Conservation (phyloP, 2,113 vertebrate species). For the Leptobrachium leishanense region DNA sequence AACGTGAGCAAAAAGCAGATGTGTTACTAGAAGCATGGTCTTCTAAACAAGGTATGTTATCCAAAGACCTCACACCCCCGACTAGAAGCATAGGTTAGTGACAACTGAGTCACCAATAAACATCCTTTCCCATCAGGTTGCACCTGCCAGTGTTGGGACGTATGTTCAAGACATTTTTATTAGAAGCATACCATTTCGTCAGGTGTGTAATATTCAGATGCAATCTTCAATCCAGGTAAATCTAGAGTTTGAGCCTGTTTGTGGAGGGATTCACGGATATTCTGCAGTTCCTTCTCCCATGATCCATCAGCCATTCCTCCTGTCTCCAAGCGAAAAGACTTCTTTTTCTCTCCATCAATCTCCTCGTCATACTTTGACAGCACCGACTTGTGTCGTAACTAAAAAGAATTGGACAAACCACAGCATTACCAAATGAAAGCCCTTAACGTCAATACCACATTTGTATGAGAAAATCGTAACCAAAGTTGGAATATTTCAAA, state of each 20-base stretch:
- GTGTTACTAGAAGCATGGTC: too few species aligned
- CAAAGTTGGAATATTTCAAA: constrained; percentile 5
- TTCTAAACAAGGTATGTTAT: too few species aligned
- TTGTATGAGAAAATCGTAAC: not conserved
- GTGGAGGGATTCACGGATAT: constrained; percentile 73
- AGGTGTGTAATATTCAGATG: constrained; percentile 82
- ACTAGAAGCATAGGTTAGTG: too few species aligned
- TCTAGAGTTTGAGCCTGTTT: constrained; percentile 80
- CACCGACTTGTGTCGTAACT: constrained; percentile 73
- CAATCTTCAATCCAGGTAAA: constrained; percentile 66
- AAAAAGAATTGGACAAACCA: not conserved
- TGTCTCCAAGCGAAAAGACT: constrained; percentile 75
- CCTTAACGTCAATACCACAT: not conserved
- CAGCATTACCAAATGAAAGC: not conserved
- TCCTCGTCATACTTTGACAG: constrained; percentile 89
- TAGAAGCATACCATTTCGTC: constrained; percentile 78
- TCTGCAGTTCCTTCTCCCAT: constrained; percentile 78
- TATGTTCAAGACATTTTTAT: not conserved
- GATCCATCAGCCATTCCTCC: constrained; percentile 75
- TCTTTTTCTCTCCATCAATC: constrained; percentile 85
- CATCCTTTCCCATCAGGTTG: too few species aligned
- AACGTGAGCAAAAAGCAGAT: too few species aligned
- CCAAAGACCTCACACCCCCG: too few species aligned
- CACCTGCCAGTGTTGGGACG: too few species aligned
- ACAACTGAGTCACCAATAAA: too few species aligned